phyloP scores from a whole-genome alignment of 2,797 vertebrate species.

The Diglossa cyanea region DNA sequence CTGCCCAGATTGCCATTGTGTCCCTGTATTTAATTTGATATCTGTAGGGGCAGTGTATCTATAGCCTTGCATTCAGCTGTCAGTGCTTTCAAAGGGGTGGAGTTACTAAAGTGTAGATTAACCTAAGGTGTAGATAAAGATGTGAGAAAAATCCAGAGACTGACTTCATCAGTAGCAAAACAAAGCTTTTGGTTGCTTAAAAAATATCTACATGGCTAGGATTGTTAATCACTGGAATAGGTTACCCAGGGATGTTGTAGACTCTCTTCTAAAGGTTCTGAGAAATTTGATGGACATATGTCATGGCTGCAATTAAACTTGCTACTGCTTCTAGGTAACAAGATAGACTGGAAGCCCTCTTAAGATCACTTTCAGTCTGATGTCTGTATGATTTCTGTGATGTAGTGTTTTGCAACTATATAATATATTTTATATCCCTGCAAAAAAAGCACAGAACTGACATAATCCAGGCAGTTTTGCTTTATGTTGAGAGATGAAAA shows the following conservation, averaged over 20 bases:
- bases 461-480: conserved; percentile 1
- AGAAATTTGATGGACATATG: not conserved
- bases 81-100: not conserved
- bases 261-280: not conserved
- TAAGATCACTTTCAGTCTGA: not conserved
- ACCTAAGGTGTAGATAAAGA: not conserved
- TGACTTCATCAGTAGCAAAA: not conserved
- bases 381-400: not conserved
- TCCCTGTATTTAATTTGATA: not conserved
- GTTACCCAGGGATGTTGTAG: not conserved
- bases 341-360: not conserved
- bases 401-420: not conserved
- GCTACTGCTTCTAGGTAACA: not conserved
- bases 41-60: not conserved
- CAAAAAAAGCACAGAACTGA: not conserved
- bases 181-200: not conserved
- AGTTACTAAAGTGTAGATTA: not conserved
- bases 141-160: not conserved
- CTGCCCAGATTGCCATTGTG: rapidly evolving
- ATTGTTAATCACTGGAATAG: not conserved
- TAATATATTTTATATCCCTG: not conserved
- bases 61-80: not conserved
- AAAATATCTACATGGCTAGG: not conserved
- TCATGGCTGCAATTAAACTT: not conserved
- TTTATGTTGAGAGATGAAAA: conserved; percentile 15